These are phyloP conservation scores for Saturnia pavonia DNA, from an alignment of 2,888 invertebrate species.

Conservation along the genomic window DNA sequence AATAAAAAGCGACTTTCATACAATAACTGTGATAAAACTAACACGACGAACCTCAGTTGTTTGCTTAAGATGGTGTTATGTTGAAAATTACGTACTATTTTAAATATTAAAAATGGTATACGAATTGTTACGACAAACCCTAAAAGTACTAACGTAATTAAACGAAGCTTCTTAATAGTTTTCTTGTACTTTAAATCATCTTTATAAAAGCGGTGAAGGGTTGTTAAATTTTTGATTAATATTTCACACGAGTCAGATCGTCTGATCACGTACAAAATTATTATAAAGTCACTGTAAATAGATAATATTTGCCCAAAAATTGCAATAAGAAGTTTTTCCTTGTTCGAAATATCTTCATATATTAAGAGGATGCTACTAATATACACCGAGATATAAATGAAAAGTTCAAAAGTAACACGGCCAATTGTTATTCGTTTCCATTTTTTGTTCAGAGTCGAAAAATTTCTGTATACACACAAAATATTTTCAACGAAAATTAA, in stretches of 20 bases:
- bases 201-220: background rate
- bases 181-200: constrained; percentile 4
- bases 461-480: constrained; percentile 18
- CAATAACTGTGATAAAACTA: background rate
- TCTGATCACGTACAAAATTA: background rate
- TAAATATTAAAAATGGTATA: no score
- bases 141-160: no score
- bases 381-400: no score
- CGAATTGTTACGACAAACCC: no score
- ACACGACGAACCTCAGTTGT: background rate
- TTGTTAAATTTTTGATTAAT: constrained; percentile 2
- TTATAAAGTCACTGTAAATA: no score
- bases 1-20: background rate
- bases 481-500: no score
- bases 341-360: no score
- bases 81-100: background rate
- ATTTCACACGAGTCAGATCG: background rate
- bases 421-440: background rate
- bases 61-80: background rate
- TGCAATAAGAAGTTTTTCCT: no score
- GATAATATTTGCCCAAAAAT: no score
- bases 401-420: no score
- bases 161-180: no score
- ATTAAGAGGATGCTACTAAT: no score
- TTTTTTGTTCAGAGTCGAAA: background rate